phyloP scores from a whole-genome alignment of 2,113 vertebrate genomes.

The Trematomus loennbergii region DNA sequence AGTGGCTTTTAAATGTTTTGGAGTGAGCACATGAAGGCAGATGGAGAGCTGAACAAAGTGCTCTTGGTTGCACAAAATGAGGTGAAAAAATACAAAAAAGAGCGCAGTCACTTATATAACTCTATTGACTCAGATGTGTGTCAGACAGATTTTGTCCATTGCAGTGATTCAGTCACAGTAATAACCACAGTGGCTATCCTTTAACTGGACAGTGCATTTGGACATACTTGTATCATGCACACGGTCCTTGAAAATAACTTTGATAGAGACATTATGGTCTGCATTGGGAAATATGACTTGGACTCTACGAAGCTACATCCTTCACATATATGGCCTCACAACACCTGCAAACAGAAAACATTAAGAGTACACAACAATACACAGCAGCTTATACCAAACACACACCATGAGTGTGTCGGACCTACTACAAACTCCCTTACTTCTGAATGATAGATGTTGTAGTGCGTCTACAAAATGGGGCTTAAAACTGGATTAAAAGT shows the following conservation, averaged over 20 bases:
- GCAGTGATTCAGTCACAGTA: background rate
- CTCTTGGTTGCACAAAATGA: background rate
- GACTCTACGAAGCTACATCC: too few relatives aligned
- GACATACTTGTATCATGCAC: slow-evolving; percentile 3
- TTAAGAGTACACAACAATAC: too few relatives aligned
- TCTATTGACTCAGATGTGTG: background rate
- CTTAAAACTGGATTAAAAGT: too few relatives aligned
- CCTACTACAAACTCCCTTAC: too few relatives aligned
- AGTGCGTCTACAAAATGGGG: too few relatives aligned
- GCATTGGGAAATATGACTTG: too few relatives aligned
- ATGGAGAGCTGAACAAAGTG: background rate
- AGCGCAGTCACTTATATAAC: background rate
- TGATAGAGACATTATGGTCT: background rate
- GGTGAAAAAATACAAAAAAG: background rate
- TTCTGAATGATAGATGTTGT: too few relatives aligned
- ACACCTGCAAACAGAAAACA: too few relatives aligned
- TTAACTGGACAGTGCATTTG: background rate
- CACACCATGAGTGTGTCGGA: too few relatives aligned
- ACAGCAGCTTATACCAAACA: too few relatives aligned
- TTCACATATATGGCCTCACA: too few relatives aligned
- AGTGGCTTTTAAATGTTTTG: background rate
- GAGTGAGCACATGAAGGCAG: background rate
- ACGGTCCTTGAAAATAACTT: background rate
- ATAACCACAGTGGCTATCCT: background rate
- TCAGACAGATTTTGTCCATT: background rate